phyloP scores from a whole-genome alignment of 2,888 invertebrate species.

The Trisateles emortualis region DNA sequence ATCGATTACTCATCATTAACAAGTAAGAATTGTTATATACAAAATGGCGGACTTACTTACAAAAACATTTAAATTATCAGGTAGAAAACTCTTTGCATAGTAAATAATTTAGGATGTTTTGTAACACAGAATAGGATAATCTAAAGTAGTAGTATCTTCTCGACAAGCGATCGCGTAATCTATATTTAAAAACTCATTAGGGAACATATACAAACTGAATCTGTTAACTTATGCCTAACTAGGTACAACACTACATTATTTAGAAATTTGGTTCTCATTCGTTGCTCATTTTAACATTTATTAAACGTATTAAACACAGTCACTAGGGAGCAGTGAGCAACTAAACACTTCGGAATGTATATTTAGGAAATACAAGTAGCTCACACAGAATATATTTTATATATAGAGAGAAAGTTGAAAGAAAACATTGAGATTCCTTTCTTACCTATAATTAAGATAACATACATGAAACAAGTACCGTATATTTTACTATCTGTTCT shows the following conservation, averaged over 20 bases:
- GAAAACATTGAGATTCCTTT: constrained; percentile 64
- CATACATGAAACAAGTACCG: constrained; percentile 44
- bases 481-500: constrained; percentile 50
- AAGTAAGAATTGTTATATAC: constrained; percentile 51
- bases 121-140: constrained; percentile 21
- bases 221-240: constrained; percentile 76
- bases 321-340: constrained; percentile 65
- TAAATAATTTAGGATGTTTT: constrained; percentile 34
- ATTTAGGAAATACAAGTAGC: constrained; percentile 55
- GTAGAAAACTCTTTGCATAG: constrained; percentile 28
- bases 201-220: constrained; percentile 58
- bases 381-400: constrained; percentile 44
- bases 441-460: constrained; percentile 48
- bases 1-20: constrained; percentile 34
- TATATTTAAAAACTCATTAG: constrained; percentile 50
- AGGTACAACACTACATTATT: constrained; percentile 76
- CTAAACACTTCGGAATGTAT: constrained; percentile 80
- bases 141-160: constrained; percentile 19
- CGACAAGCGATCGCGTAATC: constrained; percentile 25
- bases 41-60: constrained; percentile 49
- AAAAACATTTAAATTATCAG: constrained; percentile 36
- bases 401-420: constrained; percentile 46
- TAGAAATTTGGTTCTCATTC: constrained; percentile 85
- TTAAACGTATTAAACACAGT: constrained; percentile 57
- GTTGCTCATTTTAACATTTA: constrained; percentile 80